Percentiles rank a stretch among this genome's conserved stretches.
phyloP scores from a whole-genome alignment of 30 jellyfish, hydroid and myxozoan species.

The Euphysa ruthae region DNA sequence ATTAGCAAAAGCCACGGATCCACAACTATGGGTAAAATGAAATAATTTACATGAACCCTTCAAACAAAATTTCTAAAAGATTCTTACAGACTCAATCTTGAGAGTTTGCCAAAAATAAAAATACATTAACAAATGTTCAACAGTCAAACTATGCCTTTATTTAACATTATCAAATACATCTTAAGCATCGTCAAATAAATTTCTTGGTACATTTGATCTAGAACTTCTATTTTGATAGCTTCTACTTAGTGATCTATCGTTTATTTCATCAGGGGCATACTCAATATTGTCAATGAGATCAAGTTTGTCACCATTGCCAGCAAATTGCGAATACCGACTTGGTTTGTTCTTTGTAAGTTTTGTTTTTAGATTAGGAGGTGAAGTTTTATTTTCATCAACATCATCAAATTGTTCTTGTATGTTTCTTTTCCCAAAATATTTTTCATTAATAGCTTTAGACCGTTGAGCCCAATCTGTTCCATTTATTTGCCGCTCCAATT shows the following conservation, averaged over 20 bases:
- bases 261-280: slow-evolving; percentile 17
- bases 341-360: slow-evolving; percentile 40
- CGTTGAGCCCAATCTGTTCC: slow-evolving; percentile 54
- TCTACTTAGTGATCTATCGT: slow-evolving; percentile 2
- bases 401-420: slow-evolving; percentile 39
- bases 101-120: too few relatives aligned
- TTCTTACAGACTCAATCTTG: too few relatives aligned
- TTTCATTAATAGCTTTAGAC: slow-evolving; percentile 45
- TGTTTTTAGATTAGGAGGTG: slow-evolving; percentile 32
- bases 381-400: neutral
- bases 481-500: slow-evolving; percentile 13
- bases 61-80: too few relatives aligned
- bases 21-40: too few relatives aligned
- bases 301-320: slow-evolving; percentile 12
- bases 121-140: too few relatives aligned
- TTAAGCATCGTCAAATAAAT: slow-evolving; percentile 34
- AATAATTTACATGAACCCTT: too few relatives aligned
- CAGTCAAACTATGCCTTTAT: too few relatives aligned
- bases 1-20: too few relatives aligned
- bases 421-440: neutral
- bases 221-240: slow-evolving; percentile 28
- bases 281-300: slow-evolving; percentile 9
- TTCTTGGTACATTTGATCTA: slow-evolving; percentile 33
- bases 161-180: too few relatives aligned
- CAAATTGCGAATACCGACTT: slow-evolving; percentile 36